These are phyloP conservation scores for Tupiocoris notatus DNA, from an alignment of 2,888 invertebrate species.

Conservation along the genomic window DNA sequence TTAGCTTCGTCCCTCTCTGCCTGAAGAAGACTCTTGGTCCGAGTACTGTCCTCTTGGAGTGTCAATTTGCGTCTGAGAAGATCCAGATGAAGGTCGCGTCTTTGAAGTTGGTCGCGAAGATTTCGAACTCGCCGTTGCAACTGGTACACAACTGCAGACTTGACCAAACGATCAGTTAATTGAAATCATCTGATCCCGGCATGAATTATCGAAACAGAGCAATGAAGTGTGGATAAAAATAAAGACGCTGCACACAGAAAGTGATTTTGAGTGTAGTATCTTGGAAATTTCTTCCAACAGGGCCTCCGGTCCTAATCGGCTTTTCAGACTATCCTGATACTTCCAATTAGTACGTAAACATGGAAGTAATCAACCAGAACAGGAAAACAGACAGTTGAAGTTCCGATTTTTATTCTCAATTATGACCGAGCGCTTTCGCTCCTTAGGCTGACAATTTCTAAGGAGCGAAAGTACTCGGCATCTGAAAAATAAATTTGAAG, in stretches of 20 bases:
- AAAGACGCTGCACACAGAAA: too few relatives aligned
- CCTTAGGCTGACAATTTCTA: too few relatives aligned
- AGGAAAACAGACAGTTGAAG: neutral
- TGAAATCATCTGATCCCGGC: neutral
- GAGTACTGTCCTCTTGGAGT: constrained; percentile 73
- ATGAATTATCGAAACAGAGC: too few relatives aligned
- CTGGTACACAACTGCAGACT: constrained; percentile 86
- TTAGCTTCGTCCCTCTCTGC: constrained; percentile 58
- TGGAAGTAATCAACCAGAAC: too few relatives aligned
- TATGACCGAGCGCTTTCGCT: neutral
- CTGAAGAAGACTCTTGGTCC: constrained; percentile 62
- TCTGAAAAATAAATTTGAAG: too few relatives aligned
- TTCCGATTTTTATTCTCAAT: neutral
- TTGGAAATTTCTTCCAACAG: too few relatives aligned
- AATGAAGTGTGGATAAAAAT: too few relatives aligned
- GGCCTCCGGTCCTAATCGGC: too few relatives aligned
- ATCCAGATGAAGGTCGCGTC: constrained; percentile 88
- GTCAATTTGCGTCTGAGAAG: constrained; percentile 81
- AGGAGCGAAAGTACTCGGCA: too few relatives aligned
- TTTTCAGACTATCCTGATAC: too few relatives aligned
- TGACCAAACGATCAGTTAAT: neutral
- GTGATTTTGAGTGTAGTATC: too few relatives aligned
- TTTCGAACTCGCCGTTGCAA: constrained; percentile 83
- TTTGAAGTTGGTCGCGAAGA: constrained; percentile 83
- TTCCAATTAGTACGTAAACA: too few relatives aligned